Percentiles rank a stretch among this genome's conserved stretches.
These are phyloP conservation scores for Ochotona princeps DNA, from an alignment of 2,113 vertebrate species.

Conservation along the genomic window DNA sequence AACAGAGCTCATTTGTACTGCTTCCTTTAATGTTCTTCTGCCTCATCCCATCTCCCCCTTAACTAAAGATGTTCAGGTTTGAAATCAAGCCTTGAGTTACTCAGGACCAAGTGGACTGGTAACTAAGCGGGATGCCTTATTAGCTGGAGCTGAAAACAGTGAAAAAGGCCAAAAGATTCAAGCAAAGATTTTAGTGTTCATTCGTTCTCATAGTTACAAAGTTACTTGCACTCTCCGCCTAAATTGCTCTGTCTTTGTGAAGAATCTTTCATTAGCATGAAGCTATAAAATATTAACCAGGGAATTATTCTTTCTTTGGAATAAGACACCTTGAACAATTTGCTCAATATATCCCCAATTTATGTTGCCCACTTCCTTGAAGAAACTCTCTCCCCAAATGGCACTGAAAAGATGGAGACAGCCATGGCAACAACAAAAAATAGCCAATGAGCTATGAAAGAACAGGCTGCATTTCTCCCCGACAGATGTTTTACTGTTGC, in stretches of 20 bases:
- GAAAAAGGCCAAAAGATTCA: conserved; percentile 50
- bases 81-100: conserved; percentile 70
- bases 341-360: conserved; percentile 59
- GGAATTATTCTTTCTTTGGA: conserved; percentile 69
- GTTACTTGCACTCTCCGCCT: conserved; percentile 61
- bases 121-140: conserved; percentile 70
- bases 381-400: conserved; percentile 36
- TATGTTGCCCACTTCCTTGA: conserved; percentile 31
- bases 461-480: background rate
- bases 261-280: conserved; percentile 74
- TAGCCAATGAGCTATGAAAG: background rate
- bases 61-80: conserved; percentile 71
- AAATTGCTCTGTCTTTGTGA: conserved; percentile 71
- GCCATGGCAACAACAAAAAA: background rate
- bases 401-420: background rate
- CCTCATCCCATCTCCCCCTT: conserved; percentile 51
- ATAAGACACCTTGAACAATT: conserved; percentile 64
- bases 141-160: conserved; percentile 54
- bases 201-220: conserved; percentile 65
- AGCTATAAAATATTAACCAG: conserved; percentile 76
- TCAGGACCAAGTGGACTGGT: conserved; percentile 61
- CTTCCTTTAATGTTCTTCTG: conserved; percentile 72
- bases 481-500: background rate
- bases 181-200: conserved; percentile 41
- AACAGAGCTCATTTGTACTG: conserved; percentile 75